phyloP scores from a whole-genome alignment of 2,888 invertebrate genomes.

The Lasioglossum villosulum region DNA sequence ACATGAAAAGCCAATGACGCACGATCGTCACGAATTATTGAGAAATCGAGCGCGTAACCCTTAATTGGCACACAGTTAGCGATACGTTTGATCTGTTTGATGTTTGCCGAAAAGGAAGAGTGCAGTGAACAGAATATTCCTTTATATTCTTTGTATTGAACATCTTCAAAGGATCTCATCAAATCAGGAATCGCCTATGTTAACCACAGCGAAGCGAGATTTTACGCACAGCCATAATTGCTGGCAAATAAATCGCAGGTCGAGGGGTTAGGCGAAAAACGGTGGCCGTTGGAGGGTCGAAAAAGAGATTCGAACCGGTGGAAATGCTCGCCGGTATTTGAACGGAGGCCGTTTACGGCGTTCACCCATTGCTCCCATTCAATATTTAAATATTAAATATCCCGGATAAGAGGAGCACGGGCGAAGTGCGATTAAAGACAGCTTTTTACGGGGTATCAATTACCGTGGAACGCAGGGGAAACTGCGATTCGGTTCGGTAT shows the following conservation, averaged over 20 bases:
- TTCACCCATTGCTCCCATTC: not conserved
- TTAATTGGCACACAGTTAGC: not conserved
- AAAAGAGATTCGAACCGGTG: not conserved
- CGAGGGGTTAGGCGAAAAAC: not conserved
- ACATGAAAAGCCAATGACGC: not conserved
- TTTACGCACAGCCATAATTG: not conserved
- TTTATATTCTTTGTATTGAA: not conserved
- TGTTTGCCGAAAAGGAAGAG: too few relatives aligned
- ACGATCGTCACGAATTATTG: not conserved
- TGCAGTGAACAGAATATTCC: not conserved
- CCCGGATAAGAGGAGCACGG: not conserved
- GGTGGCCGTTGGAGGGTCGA: not conserved
- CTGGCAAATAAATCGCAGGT: not conserved
- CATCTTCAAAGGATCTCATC: not conserved
- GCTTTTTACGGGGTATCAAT: conserved; percentile 5
- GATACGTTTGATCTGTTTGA: too few relatives aligned
- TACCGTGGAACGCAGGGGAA: not conserved
- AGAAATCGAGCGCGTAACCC: not conserved
- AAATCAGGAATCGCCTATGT: not conserved
- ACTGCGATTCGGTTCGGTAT: conserved; percentile 7
- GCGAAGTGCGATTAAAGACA: not conserved
- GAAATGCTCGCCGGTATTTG: not conserved
- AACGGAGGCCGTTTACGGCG: not conserved
- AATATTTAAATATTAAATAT: conserved; percentile 25
- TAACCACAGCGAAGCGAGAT: not conserved